A percentile compares a stretch with the other conserved stretches of the same genome.
These are phyloP conservation scores for Octodonta nipae DNA, from an alignment of 2,888 invertebrate genomes.

Conservation along the genomic window DNA sequence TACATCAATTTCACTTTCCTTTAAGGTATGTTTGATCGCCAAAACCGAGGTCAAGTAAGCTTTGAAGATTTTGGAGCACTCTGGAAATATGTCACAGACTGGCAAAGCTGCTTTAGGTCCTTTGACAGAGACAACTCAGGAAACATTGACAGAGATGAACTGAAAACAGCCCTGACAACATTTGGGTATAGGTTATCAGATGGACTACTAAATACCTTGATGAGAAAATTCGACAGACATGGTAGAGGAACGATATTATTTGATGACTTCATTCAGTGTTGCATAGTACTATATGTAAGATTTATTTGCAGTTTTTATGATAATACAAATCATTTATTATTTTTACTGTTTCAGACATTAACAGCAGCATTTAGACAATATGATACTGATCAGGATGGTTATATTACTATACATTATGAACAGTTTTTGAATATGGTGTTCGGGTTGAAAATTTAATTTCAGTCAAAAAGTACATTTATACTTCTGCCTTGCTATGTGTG, in stretches of 20 bases:
- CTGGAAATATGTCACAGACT: slow-evolving; percentile 97
- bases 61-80: slow-evolving; percentile 91
- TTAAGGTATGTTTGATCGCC: slow-evolving; percentile 82
- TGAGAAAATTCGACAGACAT: slow-evolving; percentile 86
- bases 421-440: slow-evolving; percentile 89
- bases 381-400: slow-evolving; percentile 88
- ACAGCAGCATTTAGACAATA: slow-evolving; percentile 76
- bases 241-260: slow-evolving; percentile 86
- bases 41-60: slow-evolving; percentile 75
- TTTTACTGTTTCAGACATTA: slow-evolving; percentile 56
- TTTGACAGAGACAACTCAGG: slow-evolving; percentile 89
- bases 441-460: slow-evolving; percentile 59
- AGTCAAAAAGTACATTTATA: too few species aligned
- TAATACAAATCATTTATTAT: slow-evolving; percentile 4
- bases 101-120: slow-evolving; percentile 89
- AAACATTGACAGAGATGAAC: slow-evolving; percentile 78
- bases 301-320: slow-evolving; percentile 2
- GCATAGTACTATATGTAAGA: slow-evolving; percentile 83
- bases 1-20: slow-evolving; percentile 7
- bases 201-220: slow-evolving; percentile 60
- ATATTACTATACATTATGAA: slow-evolving; percentile 89
- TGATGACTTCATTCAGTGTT: slow-evolving; percentile 97
- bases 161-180: slow-evolving; percentile 77
- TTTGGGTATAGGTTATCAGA: slow-evolving; percentile 86
- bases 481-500: too few species aligned